Base-by-base conservation (phyloP, 2,113 vertebrate genomes). In the Callithrix jacchus region DNA sequence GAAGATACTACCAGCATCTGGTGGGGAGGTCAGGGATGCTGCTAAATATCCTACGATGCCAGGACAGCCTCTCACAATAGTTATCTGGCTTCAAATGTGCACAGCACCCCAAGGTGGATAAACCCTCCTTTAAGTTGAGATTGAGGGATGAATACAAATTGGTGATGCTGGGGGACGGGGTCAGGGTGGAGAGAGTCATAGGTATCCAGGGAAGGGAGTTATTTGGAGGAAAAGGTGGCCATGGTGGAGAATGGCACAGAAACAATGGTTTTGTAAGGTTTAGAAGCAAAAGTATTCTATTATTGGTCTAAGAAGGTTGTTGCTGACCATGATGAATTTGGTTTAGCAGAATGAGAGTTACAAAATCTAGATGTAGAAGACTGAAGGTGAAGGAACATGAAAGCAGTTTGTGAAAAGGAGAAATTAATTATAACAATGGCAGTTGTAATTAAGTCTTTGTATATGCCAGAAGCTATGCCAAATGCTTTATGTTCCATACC, bases 351-450 rank as follows among this genome's bases (percentile, higher is more conserved):
- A 80, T 21, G 14, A 35, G 37, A 40, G 32, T 87, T 92, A 64
- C 18, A 92, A 61, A 79, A n/a, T 61, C 68, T 90, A 95, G 66
- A 74, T 83, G n/a, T 80, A 30, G 58, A 96, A 47, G 40, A 66
- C 6, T 42, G 32, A 73, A 37, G 68, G 70, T 86, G 16, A 82
- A 91, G 70, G 85, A 66, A 1, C 42, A 4, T 6, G 32, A 37
- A 88, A 93, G 66, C 82, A 40, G 37, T 93, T 90, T 93, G 79
- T 47, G n/a, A 66, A 95, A 80, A 83, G 70, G 52, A 93, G 70
- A 35, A 86, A 79, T 86, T 73, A 42, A 83, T 93, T 47, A 4
- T 81, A 82, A 94, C 76, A 58, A 86, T 73, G 87, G 81, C 93
- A 77, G 49, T 90, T 97, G 66, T 71, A 76, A 74, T 92, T 58